Evolutionary conservation across 2,797 vertebrate genomes (phyloP).

Genomic region (Clamator glandarius): DNA sequence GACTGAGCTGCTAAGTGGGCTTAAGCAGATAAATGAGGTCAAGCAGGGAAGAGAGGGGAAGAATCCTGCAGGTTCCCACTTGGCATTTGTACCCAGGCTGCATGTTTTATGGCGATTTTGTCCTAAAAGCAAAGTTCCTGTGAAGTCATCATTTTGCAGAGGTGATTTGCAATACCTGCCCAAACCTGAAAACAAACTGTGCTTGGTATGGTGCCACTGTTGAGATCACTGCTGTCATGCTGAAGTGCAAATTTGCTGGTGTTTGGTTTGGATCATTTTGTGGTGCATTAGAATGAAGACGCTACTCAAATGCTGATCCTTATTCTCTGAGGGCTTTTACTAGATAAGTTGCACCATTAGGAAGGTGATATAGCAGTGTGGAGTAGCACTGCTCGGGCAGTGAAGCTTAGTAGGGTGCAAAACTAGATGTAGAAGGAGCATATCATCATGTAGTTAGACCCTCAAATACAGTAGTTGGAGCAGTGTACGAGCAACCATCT

Average conservation of each 20-base stretch:
- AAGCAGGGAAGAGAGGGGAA: constrained; percentile 4
- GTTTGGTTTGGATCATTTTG: constrained; percentile 3
- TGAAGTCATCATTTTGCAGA: neutral
- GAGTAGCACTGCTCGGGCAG: neutral
- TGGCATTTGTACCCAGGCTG: neutral
- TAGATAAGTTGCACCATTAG: neutral
- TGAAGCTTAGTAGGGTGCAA: neutral
- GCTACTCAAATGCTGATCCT: neutral
- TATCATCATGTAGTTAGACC: neutral
- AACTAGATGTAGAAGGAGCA: neutral
- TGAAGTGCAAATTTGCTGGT: neutral
- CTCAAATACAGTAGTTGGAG: neutral
- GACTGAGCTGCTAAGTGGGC: constrained; percentile 45
- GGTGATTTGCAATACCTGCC: neutral
- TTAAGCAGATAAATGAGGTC: constrained; percentile 55
- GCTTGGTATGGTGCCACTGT: neutral
- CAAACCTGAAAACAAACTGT: neutral
- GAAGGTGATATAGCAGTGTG: neutral
- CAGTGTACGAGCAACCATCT: neutral
- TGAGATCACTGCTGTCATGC: neutral
- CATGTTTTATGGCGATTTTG: neutral
- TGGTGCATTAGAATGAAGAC: neutral
- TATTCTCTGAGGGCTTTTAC: neutral
- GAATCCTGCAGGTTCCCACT: neutral
- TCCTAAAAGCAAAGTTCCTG: neutral